A percentile compares a stretch with the other conserved stretches of the same genome.
Evolutionary conservation across 2,113 vertebrate species (phyloP).

Genomic region (Ginglymostoma cirratum): DNA sequence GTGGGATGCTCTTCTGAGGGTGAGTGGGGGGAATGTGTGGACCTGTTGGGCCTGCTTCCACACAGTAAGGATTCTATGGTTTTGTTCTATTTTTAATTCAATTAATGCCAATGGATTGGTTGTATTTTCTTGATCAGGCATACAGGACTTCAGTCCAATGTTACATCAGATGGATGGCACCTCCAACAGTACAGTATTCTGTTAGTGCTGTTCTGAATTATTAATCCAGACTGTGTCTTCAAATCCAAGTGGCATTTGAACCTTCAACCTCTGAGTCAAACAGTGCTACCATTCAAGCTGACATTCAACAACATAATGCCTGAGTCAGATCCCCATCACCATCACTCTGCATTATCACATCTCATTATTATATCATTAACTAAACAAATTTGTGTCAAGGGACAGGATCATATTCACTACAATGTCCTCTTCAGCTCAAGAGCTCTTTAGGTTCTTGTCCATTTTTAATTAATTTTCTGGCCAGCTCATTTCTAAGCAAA

Average conservation of each 20-base stretch:
- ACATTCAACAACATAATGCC: neutral
- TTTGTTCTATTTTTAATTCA: neutral
- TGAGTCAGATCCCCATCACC: neutral
- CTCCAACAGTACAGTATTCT: neutral
- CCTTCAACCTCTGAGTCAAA: neutral
- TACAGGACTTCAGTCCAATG: neutral
- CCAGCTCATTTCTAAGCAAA: neutral
- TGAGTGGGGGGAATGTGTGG: too few relatives aligned
- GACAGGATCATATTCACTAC: neutral
- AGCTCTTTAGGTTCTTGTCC: neutral
- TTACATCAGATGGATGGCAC: neutral
- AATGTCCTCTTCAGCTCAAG: neutral
- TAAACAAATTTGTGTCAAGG: neutral
- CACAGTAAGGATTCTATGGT: too few relatives aligned
- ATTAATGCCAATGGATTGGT: neutral
- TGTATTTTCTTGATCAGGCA: neutral
- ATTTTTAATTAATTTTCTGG: conserved; percentile 8
- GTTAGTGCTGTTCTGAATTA: neutral
- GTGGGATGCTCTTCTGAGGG: too few relatives aligned
- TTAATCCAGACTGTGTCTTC: neutral
- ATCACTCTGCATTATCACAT: neutral
- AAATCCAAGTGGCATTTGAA: neutral
- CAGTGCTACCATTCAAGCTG: neutral
- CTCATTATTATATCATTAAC: neutral
- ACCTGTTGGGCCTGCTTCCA: too few relatives aligned